Percentiles rank a stretch among this genome's conserved stretches.
phyloP scores from a whole-genome alignment of 2,888 invertebrate species.

The Syritta pipiens region DNA sequence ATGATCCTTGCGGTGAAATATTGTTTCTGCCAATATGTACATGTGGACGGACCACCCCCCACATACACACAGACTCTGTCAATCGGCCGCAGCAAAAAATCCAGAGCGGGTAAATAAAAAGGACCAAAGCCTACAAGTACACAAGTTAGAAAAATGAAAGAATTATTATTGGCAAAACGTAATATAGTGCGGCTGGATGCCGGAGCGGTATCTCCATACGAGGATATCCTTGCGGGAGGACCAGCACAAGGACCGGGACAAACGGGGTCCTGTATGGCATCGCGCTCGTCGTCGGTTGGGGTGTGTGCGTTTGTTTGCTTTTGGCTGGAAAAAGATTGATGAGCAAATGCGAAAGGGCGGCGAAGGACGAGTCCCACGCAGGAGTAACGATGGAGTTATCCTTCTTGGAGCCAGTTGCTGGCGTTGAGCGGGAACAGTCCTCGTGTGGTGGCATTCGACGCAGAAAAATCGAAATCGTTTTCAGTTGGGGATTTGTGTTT shows the following conservation, averaged over 20 bases:
- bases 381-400: slow-evolving; percentile 7
- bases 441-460: background rate
- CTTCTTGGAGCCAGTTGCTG: slow-evolving; percentile 2
- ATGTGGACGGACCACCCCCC: slow-evolving; percentile 7
- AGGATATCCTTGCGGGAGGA: background rate
- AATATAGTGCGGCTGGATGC: slow-evolving; percentile 57
- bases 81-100: background rate
- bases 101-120: slow-evolving; percentile 46
- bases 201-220: background rate
- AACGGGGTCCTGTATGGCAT: slow-evolving; percentile 3
- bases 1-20: slow-evolving; percentile 68
- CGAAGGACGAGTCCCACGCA: background rate
- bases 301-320: slow-evolving; percentile 19
- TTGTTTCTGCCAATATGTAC: slow-evolving; percentile 55
- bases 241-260: slow-evolving; percentile 10
- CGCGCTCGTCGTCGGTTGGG: background rate
- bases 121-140: slow-evolving; percentile 57
- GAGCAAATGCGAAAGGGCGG: background rate
- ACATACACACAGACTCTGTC: slow-evolving; percentile 12
- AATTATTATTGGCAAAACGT: slow-evolving; percentile 65
- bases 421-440: slow-evolving; percentile 26
- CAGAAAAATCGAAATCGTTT: slow-evolving; percentile 41
- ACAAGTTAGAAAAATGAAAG: slow-evolving; percentile 67
- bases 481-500: too few relatives aligned
- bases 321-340: slow-evolving; percentile 56